Conservation (phyloP, 53 echinoderm and acorn worm genomes). For the Stichopus horrens region DNA sequence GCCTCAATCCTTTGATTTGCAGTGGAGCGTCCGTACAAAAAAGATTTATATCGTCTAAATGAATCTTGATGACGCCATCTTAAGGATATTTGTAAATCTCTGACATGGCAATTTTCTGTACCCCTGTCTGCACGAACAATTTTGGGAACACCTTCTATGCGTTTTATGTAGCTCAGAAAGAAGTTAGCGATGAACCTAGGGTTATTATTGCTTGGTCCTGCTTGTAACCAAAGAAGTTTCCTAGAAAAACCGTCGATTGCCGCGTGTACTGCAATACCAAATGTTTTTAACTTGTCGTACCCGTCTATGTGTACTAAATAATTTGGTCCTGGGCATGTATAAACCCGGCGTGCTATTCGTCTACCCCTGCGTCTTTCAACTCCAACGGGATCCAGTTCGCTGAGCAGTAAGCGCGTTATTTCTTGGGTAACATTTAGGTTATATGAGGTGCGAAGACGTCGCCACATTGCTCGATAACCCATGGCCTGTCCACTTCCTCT, state of each 20-base stretch:
- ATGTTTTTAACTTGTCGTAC: slow-evolving; percentile 60
- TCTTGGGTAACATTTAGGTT: slow-evolving; percentile 44
- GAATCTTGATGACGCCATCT: slow-evolving; percentile 39
- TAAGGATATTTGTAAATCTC: slow-evolving; percentile 38
- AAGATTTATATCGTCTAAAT: slow-evolving; percentile 24
- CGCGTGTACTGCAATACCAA: slow-evolving; percentile 49
- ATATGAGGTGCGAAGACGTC: slow-evolving; percentile 33
- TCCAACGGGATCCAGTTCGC: slow-evolving; percentile 43
- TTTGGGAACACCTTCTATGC: slow-evolving; percentile 40
- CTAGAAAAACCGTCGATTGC: slow-evolving; percentile 61
- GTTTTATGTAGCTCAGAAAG: slow-evolving; percentile 34
- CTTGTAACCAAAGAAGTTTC: slow-evolving; percentile 48
- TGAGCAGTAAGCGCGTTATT: slow-evolving; percentile 11
- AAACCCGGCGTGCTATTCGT: slow-evolving; percentile 46
- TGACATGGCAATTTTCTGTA: slow-evolving; percentile 37
- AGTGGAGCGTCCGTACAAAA: slow-evolving; percentile 44
- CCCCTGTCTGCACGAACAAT: slow-evolving; percentile 49
- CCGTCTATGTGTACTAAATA: slow-evolving; percentile 55
- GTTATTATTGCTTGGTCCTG: slow-evolving; percentile 51
- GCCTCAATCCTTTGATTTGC: slow-evolving; percentile 50
- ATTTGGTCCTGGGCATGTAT: slow-evolving; percentile 55
- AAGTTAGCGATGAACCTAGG: slow-evolving; percentile 34
- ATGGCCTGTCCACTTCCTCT: slow-evolving; percentile 5
- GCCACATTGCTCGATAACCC: slow-evolving; percentile 57
- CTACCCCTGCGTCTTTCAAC: slow-evolving; percentile 21